Evolutionary conservation across 1,140 invertebrate genomes (phyloP).

Genomic region (Lepidotrigona ventralis): DNA sequence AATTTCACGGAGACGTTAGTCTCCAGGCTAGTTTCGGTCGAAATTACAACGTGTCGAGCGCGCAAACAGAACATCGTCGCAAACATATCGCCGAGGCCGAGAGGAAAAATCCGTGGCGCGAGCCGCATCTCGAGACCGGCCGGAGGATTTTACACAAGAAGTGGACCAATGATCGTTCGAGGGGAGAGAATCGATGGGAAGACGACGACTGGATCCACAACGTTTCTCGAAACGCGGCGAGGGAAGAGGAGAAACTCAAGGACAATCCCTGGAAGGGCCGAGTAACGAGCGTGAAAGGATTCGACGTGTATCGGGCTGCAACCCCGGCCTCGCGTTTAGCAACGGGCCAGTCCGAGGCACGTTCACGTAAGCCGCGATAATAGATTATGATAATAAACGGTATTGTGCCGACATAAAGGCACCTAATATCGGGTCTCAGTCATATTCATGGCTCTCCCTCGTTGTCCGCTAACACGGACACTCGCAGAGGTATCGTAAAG

Average conservation of each 20-base stretch:
- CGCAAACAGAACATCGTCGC: background rate
- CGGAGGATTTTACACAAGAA: background rate
- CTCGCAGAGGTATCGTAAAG: constrained; percentile 62
- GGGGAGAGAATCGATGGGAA: background rate
- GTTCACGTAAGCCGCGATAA: constrained; percentile 72
- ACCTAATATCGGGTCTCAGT: constrained; percentile 61
- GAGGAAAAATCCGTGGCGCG: background rate
- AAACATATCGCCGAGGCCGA: background rate
- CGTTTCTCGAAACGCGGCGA: constrained; percentile 20
- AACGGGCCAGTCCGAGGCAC: constrained; percentile 55
- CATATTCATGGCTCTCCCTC: constrained; percentile 57
- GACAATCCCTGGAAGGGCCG: constrained; percentile 36
- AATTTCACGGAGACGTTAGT: background rate
- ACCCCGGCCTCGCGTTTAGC: constrained; percentile 46
- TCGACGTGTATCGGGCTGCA: constrained; percentile 40
- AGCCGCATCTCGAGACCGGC: too few relatives aligned
- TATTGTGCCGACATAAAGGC: constrained; percentile 74
- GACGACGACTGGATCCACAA: background rate
- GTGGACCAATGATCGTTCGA: constrained; percentile 6
- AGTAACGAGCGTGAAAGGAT: constrained; percentile 55
- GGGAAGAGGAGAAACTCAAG: constrained; percentile 30
- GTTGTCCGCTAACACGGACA: constrained; percentile 49
- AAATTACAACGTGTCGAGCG: constrained; percentile 7
- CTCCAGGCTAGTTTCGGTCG: background rate
- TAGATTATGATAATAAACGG: constrained; percentile 78